These are phyloP conservation scores for Thamnophis sirtalis DNA, from an alignment of 2,113 vertebrate species.

Conservation along the genomic window DNA sequence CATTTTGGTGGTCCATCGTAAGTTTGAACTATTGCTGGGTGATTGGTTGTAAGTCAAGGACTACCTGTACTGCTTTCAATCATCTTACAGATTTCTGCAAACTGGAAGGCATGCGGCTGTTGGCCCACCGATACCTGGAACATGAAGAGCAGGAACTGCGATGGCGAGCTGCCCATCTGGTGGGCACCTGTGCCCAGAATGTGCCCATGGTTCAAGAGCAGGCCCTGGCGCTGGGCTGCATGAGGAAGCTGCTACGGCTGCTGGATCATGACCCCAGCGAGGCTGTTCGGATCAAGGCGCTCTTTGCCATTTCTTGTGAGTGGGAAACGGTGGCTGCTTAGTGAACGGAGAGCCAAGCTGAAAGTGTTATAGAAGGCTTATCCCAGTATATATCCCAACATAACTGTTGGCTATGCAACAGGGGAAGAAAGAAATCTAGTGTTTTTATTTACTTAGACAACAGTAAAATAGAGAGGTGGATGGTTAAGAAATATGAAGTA, in stretches of 20 bases:
- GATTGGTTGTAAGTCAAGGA: background rate
- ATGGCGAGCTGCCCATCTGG: slow-evolving; percentile 82
- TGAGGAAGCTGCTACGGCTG: slow-evolving; percentile 78
- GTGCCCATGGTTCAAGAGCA: slow-evolving; percentile 83
- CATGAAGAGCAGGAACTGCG: slow-evolving; percentile 73
- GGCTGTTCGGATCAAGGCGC: slow-evolving; percentile 81
- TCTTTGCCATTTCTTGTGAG: slow-evolving; percentile 90
- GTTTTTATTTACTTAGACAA: background rate
- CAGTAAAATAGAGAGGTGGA: too few relatives aligned
- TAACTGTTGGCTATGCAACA: background rate
- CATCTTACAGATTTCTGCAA: slow-evolving; percentile 81
- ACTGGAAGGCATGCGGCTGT: slow-evolving; percentile 82
- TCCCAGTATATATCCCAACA: too few relatives aligned
- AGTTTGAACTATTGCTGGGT: background rate
- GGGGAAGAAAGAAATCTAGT: background rate
- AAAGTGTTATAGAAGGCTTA: background rate
- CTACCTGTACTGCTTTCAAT: background rate
- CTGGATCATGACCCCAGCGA: slow-evolving; percentile 77
- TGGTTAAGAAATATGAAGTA: background rate
- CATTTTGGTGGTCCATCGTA: background rate
- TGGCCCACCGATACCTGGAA: slow-evolving; percentile 75
- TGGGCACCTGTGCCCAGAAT: slow-evolving; percentile 86
- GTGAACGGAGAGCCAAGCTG: too few relatives aligned
- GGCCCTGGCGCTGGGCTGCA: slow-evolving; percentile 71
- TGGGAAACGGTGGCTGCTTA: background rate